A percentile compares a stretch with the other conserved stretches of the same genome.
phyloP scores from a whole-genome alignment of 1,140 invertebrate species.

The Coboldia fuscipes region DNA sequence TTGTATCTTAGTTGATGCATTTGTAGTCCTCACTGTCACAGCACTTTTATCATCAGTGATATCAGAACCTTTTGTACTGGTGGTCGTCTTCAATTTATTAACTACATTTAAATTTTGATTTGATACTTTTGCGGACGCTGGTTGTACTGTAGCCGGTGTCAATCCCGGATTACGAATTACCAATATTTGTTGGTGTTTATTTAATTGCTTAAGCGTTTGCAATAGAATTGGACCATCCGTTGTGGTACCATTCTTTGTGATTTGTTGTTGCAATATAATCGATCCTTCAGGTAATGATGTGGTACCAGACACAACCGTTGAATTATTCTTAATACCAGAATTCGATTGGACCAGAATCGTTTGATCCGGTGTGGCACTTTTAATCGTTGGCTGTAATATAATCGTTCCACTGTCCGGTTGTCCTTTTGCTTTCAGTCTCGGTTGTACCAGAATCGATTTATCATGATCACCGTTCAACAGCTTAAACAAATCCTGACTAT shows the following conservation, averaged over 20 bases:
- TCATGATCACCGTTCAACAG: slow-evolving; percentile 14
- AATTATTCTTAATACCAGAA: neutral
- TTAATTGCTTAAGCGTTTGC: slow-evolving; percentile 18
- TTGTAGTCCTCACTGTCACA: slow-evolving; percentile 7
- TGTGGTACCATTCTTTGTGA: slow-evolving; percentile 8
- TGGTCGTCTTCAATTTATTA: too few species aligned
- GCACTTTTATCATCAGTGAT: slow-evolving; percentile 1
- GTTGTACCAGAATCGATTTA: slow-evolving; percentile 6
- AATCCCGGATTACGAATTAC: slow-evolving; percentile 15
- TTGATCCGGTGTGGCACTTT: slow-evolving; percentile 11
- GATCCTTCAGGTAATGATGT: slow-evolving; percentile 4
- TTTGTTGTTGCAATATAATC: slow-evolving; percentile 4
- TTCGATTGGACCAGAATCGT: slow-evolving; percentile 7
- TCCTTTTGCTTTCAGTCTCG: slow-evolving; percentile 4
- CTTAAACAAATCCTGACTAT: slow-evolving; percentile 19
- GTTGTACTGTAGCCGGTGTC: neutral
- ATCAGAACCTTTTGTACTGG: neutral
- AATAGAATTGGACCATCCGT: slow-evolving; percentile 16
- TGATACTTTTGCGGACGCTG: neutral
- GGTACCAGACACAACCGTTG: neutral
- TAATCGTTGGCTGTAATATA: slow-evolving; percentile 7
- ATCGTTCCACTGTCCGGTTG: neutral
- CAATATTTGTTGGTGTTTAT: slow-evolving; percentile 20
- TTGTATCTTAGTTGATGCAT: slow-evolving; percentile 7
- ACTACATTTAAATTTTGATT: neutral